Evolutionary conservation across 2,888 invertebrate species (phyloP).

Genomic region (Stegophylla sp.): DNA sequence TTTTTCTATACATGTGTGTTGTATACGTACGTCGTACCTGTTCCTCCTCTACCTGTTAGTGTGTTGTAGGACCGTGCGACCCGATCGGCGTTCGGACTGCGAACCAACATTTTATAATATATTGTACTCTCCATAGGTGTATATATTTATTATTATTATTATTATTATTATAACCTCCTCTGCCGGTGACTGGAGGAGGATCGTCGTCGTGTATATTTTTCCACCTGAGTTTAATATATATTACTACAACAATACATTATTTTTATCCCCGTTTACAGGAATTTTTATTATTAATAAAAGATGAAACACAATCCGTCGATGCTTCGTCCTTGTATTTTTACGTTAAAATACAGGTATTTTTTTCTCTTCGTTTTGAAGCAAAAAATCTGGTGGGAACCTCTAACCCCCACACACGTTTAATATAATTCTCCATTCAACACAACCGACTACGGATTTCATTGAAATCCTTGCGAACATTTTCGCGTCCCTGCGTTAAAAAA

Average conservation of each 20-base stretch:
- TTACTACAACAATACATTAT: conserved; percentile 39
- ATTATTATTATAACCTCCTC: conserved; percentile 9
- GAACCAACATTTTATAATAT: conserved; percentile 40
- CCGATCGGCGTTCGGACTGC: conserved; percentile 38
- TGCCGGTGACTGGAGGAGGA: background rate
- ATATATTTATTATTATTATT: too few relatives aligned
- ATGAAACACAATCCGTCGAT: conserved; percentile 21
- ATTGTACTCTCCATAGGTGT: too few relatives aligned
- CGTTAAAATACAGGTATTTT: conserved; percentile 11
- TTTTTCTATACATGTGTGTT: background rate
- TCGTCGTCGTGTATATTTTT: conserved; percentile 5
- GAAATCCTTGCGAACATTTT: background rate
- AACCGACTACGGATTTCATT: background rate
- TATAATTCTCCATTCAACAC: background rate
- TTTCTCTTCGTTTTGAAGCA: background rate
- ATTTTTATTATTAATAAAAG: conserved; percentile 31
- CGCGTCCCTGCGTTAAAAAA: background rate
- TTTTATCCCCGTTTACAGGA: conserved; percentile 44
- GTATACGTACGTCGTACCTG: conserved; percentile 20
- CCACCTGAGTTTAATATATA: conserved; percentile 15
- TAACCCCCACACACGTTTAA: too few relatives aligned
- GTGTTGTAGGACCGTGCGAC: conserved; percentile 55
- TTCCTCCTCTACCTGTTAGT: conserved; percentile 46
- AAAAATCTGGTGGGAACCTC: background rate
- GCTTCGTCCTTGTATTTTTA: conserved; percentile 16